Conservation (phyloP, 2,888 invertebrate species). For the Acronicta leporina region DNA sequence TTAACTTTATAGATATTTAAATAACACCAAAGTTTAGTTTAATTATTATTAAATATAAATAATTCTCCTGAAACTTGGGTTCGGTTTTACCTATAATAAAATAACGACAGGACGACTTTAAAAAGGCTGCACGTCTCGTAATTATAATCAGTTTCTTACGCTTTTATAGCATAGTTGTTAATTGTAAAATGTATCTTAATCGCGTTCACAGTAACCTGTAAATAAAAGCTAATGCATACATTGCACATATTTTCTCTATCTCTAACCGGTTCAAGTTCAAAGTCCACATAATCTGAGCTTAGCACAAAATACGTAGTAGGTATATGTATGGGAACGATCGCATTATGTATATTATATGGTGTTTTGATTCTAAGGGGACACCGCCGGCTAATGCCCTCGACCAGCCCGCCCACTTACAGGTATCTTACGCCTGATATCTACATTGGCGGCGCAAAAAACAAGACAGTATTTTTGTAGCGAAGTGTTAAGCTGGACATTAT, state of each 20-base stretch:
- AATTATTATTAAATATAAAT: too few relatives aligned
- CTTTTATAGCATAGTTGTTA: too few relatives aligned
- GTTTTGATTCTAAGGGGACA: slow-evolving; percentile 51
- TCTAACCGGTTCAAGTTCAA: slow-evolving; percentile 19
- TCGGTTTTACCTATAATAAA: too few relatives aligned
- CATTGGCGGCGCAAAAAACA: slow-evolving; percentile 46
- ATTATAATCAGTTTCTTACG: too few relatives aligned
- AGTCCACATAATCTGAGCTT: slow-evolving; percentile 16
- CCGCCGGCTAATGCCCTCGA: slow-evolving; percentile 64
- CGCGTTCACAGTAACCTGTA: background rate
- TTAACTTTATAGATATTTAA: too few relatives aligned
- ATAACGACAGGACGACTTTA: too few relatives aligned
- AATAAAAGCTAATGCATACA: background rate
- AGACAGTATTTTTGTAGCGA: slow-evolving; percentile 5
- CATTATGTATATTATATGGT: slow-evolving; percentile 48
- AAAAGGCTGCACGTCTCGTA: too few relatives aligned
- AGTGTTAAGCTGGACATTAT: too few relatives aligned
- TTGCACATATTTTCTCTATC: slow-evolving; percentile 1
- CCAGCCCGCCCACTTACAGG: slow-evolving; percentile 57
- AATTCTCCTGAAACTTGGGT: too few relatives aligned
- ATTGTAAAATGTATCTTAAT: background rate
- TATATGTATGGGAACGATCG: slow-evolving; percentile 21
- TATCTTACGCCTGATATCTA: slow-evolving; percentile 56
- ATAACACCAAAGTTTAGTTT: too few relatives aligned
- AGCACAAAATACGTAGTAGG: background rate